Evolutionary conservation across 2,888 invertebrate species (phyloP).

Genomic region (Cephonodes hylas): DNA sequence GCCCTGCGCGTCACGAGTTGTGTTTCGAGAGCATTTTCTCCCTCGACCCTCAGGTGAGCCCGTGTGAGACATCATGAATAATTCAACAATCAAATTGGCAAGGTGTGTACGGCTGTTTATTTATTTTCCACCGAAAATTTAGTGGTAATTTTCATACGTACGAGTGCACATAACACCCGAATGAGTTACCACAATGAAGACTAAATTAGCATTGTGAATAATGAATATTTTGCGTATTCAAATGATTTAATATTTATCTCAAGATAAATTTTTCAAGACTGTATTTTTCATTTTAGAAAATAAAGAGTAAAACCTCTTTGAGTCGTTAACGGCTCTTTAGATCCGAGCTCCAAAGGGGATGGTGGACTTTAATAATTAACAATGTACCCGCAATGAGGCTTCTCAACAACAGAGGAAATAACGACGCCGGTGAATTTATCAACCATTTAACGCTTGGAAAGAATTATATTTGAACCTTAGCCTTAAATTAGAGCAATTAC

Average conservation of each 20-base stretch:
- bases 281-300: conserved; percentile 13
- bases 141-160: conserved; percentile 61
- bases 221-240: background rate
- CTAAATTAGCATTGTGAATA: conserved; percentile 28
- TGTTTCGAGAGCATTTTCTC: conserved; percentile 54
- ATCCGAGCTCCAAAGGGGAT: conserved; percentile 42
- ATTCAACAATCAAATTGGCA: conserved; percentile 78
- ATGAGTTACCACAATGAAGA: conserved; percentile 29
- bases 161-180: conserved; percentile 27
- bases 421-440: conserved; percentile 54
- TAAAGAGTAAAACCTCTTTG: conserved; percentile 31
- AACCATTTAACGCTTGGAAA: conserved; percentile 45
- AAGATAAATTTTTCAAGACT: background rate
- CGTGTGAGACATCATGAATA: conserved; percentile 74
- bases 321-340: conserved; percentile 48
- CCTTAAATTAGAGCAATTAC: background rate
- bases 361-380: conserved; percentile 56
- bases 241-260: background rate
- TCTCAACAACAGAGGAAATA: conserved; percentile 43
- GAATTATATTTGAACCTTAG: conserved; percentile 27
- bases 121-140: conserved; percentile 68
- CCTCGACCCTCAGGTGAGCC: conserved; percentile 54
- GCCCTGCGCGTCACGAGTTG: conserved; percentile 52
- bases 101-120: conserved; percentile 72
- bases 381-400: conserved; percentile 44